Conservation (phyloP, 2,113 vertebrate species). For the Gymnorhina tibicen region DNA sequence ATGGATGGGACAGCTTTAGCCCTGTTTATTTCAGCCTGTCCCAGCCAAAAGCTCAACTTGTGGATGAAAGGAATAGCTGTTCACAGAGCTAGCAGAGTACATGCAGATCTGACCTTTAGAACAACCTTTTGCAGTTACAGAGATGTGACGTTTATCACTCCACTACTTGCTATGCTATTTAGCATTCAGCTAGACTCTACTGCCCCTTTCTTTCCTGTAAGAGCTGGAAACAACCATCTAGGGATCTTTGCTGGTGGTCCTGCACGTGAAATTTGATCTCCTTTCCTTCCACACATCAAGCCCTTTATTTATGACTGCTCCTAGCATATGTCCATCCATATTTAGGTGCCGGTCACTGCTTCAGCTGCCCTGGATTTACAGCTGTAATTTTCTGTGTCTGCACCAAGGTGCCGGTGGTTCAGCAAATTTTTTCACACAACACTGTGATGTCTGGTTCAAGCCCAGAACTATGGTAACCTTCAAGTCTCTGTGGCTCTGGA, state of each 20-base stretch:
- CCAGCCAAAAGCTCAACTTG: neutral
- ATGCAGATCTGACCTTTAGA: conserved; percentile 17
- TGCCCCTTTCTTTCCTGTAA: neutral
- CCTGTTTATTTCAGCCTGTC: neutral
- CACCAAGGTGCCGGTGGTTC: neutral
- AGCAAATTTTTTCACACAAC: neutral
- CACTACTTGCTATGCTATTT: neutral
- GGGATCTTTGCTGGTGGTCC: neutral
- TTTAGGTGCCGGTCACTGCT: neutral
- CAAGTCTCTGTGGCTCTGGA: neutral
- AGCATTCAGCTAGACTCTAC: neutral
- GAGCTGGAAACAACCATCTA: neutral
- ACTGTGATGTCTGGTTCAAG: neutral
- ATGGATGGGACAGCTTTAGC: neutral
- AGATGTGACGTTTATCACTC: neutral
- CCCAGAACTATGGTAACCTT: neutral
- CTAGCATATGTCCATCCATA: neutral
- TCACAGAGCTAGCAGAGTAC: neutral
- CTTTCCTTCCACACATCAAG: neutral
- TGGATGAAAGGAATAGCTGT: neutral
- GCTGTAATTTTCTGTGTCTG: neutral
- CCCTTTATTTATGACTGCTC: neutral
- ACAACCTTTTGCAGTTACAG: neutral
- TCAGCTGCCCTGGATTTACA: neutral
- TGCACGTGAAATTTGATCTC: neutral